Evolutionary conservation across 2,113 vertebrate genomes (phyloP).

Genomic region (Amphilophus citrinellus): DNA sequence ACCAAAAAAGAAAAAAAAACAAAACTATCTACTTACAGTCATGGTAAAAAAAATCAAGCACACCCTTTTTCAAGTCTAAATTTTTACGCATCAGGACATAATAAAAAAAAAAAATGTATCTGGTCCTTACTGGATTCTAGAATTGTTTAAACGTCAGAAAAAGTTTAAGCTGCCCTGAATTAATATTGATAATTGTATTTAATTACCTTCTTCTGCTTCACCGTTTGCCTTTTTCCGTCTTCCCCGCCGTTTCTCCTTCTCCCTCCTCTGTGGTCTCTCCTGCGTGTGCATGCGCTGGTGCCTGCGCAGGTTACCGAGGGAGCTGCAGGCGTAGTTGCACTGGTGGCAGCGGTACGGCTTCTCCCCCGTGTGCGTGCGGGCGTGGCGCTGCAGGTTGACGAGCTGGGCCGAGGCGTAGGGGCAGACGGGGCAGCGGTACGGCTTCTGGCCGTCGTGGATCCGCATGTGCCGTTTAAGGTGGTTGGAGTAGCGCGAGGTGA

Average conservation of each 20-base stretch:
- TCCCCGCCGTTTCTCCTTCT: conserved; percentile 52
- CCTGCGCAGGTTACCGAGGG: conserved; percentile 93
- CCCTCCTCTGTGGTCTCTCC: conserved; percentile 81
- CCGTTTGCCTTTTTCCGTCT: conserved; percentile 28
- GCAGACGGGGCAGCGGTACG: conserved; percentile 92
- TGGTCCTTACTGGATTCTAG: no score
- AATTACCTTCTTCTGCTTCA: conserved; percentile 43
- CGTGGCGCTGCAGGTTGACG: conserved; percentile 95
- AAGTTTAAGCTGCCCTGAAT: no score
- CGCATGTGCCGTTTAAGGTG: conserved; percentile 97
- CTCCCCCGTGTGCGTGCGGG: conserved; percentile 95
- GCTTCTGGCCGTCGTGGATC: conserved; percentile 96
- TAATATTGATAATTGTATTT: background rate
- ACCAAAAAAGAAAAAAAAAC: background rate
- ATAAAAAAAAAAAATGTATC: no score
- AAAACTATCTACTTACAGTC: no score
- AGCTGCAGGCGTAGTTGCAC: conserved; percentile 95
- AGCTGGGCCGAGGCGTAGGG: conserved; percentile 94
- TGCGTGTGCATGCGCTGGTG: conserved; percentile 92
- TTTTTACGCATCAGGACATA: no score
- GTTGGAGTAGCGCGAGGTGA: conserved; percentile 94
- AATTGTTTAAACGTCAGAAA: no score
- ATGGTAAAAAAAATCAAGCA: no score
- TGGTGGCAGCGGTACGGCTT: conserved; percentile 91
- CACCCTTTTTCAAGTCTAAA: no score